A percentile compares a stretch with the other conserved stretches of the same genome.
phyloP scores from a whole-genome alignment of 2,888 invertebrate species.

The Ectemnius continuus region DNA sequence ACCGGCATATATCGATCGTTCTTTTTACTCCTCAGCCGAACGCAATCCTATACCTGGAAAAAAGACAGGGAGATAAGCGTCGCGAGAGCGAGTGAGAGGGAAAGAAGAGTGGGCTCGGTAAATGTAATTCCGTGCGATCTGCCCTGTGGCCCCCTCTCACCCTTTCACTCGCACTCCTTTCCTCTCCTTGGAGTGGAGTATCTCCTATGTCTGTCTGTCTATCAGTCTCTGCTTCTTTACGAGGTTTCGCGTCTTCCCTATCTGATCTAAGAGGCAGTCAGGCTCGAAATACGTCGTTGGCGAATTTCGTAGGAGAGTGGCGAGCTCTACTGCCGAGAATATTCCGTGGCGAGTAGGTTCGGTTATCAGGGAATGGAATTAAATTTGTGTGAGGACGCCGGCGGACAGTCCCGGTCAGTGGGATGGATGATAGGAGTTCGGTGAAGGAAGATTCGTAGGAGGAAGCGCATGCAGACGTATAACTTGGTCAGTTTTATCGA shows the following conservation, averaged over 20 bases:
- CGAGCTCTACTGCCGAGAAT: constrained; percentile 28
- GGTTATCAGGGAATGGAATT: constrained; percentile 59
- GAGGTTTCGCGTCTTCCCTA: constrained; percentile 22
- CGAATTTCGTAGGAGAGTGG: constrained; percentile 36
- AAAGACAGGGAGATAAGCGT: not conserved
- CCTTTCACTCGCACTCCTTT: not conserved
- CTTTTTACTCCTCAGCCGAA: no score
- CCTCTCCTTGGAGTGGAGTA: not conserved
- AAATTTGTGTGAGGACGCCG: constrained; percentile 58
- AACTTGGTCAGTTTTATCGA: constrained; percentile 63
- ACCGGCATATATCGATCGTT: no score
- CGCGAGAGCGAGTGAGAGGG: not conserved
- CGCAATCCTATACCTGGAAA: no score
- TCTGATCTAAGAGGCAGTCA: not conserved
- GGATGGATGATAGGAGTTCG: not conserved
- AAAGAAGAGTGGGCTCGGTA: not conserved
- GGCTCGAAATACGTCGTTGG: constrained; percentile 18
- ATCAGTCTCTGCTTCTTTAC: constrained; percentile 32
- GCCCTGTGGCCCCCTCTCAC: no score
- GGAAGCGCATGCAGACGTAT: constrained; percentile 42
- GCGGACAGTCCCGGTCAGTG: constrained; percentile 6
- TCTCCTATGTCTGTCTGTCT: constrained; percentile 29
- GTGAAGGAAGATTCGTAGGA: constrained; percentile 20
- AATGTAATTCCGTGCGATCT: not conserved
- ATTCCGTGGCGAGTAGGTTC: constrained; percentile 49